Conservation (phyloP, 2,113 vertebrate genomes). For the Cyprinodon variegatus region DNA sequence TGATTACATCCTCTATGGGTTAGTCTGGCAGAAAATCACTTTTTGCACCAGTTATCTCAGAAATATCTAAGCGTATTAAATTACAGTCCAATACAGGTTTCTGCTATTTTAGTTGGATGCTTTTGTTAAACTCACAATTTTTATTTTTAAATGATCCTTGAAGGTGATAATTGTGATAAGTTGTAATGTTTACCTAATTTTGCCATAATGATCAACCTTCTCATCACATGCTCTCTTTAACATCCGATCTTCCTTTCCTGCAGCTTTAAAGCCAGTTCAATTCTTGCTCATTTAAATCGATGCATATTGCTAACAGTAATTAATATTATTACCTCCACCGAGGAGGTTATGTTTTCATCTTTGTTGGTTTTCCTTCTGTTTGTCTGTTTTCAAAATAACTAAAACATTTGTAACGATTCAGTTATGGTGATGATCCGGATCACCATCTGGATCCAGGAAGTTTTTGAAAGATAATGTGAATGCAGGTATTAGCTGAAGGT, state of each 20-base stretch:
- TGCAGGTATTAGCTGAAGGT: no score
- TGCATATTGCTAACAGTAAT: neutral
- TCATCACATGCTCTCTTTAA: no score
- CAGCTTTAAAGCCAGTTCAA: neutral
- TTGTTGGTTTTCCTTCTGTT: no score
- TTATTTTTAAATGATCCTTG: slow-evolving; percentile 7
- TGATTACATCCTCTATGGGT: slow-evolving; percentile 3
- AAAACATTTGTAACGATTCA: no score
- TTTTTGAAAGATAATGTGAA: no score
- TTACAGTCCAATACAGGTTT: neutral
- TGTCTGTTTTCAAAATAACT: no score
- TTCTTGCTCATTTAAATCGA: neutral
- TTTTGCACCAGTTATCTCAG: slow-evolving; percentile 12
- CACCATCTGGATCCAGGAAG: no score
- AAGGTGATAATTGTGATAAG: slow-evolving; percentile 2
- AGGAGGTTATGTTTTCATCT: neutral
- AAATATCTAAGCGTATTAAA: slow-evolving; percentile 12
- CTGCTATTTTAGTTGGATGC: slow-evolving; percentile 8
- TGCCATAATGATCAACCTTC: neutral
- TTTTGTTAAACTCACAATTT: neutral
- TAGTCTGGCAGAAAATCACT: slow-evolving; percentile 45
- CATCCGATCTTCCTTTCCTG: neutral
- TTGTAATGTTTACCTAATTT: neutral
- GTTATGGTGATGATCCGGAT: no score
- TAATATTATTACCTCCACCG: no score